Conservation (phyloP, 23 tunicate species). For the Halocynthia aurantium region DNA sequence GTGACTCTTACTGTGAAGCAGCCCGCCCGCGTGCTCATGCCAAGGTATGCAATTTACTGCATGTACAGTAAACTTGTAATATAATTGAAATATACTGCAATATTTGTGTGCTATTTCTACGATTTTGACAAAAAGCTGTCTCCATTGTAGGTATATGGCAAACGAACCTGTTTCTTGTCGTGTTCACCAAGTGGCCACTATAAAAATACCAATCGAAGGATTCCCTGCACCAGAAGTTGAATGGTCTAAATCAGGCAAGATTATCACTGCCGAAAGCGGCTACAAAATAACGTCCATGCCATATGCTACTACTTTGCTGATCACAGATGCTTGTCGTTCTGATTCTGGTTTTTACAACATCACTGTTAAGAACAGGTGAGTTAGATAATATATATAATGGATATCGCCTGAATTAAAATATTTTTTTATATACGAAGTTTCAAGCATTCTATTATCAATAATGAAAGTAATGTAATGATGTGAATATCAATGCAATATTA, state of each 20-base stretch:
- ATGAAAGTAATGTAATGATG: background rate
- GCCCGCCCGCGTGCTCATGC: conserved; percentile 62
- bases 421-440: background rate
- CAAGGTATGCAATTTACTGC: conserved; percentile 16
- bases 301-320: conserved; percentile 81
- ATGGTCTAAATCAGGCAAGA: conserved; percentile 79
- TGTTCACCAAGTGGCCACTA: conserved; percentile 76
- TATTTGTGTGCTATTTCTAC: too few relatives aligned
- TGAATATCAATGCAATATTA: background rate
- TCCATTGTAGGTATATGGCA: conserved; percentile 25
- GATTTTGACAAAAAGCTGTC: too few relatives aligned
- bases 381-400: background rate
- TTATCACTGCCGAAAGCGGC: conserved; percentile 37
- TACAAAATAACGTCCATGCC: conserved; percentile 57
- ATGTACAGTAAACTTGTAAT: too few relatives aligned
- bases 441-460: background rate
- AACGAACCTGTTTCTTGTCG: conserved; percentile 53
- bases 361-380: conserved; percentile 55
- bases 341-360: conserved; percentile 91
- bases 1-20: conserved; percentile 57
- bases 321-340: conserved; percentile 68
- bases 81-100: too few relatives aligned
- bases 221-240: conserved; percentile 72
- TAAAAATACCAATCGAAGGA: conserved; percentile 80
- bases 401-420: too few relatives aligned